Evolutionary conservation across 2,797 vertebrate genomes (phyloP).

Genomic region (Manis crassicaudata): DNA sequence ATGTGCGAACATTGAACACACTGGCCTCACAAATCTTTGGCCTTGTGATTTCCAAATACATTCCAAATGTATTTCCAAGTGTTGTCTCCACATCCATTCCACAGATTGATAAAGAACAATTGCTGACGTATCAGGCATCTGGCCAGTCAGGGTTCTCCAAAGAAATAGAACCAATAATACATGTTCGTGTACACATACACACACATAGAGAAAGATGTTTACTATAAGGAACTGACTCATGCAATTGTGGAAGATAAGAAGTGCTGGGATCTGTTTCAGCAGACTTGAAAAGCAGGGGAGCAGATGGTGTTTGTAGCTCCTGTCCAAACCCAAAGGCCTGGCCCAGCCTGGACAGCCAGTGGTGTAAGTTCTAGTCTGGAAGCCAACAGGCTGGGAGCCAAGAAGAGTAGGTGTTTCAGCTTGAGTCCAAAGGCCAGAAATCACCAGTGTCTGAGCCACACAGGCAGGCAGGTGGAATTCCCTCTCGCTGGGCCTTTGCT

Average conservation of each 20-base stretch:
- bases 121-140: not conserved
- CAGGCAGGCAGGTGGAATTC: not conserved
- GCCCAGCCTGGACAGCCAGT: not conserved
- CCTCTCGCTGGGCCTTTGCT: not conserved
- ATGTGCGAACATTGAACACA: not conserved
- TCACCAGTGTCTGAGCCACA: not conserved
- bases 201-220: not conserved
- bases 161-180: not conserved
- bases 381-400: not conserved
- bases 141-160: not conserved
- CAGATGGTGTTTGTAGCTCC: not conserved
- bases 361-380: not conserved
- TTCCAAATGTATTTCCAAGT: not conserved
- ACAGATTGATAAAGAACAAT: slow-evolving; percentile 13
- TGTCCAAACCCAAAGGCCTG: not conserved
- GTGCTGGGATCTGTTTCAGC: not conserved
- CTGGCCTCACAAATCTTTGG: not conserved
- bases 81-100: not conserved
- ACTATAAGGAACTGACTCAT: not conserved
- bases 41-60: not conserved
- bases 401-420: not conserved
- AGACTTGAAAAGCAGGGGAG: not conserved
- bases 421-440: not conserved
- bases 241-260: not conserved
- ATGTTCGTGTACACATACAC: not conserved